phyloP scores from a whole-genome alignment of 1,140 invertebrate species.

The Eurytemora carolleeae region DNA sequence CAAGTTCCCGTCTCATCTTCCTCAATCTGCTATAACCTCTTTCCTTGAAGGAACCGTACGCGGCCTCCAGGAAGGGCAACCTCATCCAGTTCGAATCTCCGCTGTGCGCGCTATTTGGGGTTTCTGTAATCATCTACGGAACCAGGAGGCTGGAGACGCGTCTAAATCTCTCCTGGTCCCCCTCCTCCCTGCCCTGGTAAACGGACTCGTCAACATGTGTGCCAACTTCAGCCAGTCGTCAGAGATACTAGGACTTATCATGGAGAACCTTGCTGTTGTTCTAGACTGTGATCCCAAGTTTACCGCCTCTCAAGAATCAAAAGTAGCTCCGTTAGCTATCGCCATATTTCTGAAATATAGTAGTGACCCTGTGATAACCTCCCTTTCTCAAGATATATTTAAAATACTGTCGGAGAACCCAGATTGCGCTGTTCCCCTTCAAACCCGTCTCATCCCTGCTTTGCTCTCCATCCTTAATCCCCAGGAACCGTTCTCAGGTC shows the following conservation, averaged over 20 bases:
- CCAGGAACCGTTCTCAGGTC: constrained; percentile 20
- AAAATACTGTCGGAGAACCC: constrained; percentile 42
- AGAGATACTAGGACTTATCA: constrained; percentile 40
- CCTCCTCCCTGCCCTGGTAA: constrained; percentile 31
- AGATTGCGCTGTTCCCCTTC: constrained; percentile 36
- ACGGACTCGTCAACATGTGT: constrained; percentile 32
- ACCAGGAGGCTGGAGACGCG: constrained; percentile 20
- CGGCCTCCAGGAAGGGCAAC: constrained; percentile 36
- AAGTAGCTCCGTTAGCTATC: constrained; percentile 46
- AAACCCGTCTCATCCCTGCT: constrained; percentile 46
- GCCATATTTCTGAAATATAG: constrained; percentile 47
- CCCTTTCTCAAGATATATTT: constrained; percentile 43
- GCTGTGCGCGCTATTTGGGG: constrained; percentile 31
- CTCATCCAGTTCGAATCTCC: constrained; percentile 29
- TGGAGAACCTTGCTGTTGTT: constrained; percentile 44
- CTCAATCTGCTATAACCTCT: constrained; percentile 32
- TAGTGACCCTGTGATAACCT: constrained; percentile 37
- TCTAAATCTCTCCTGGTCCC: constrained; percentile 25
- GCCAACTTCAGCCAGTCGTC: constrained; percentile 32
- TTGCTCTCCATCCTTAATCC: constrained; percentile 41
- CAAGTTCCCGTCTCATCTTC: constrained; percentile 39
- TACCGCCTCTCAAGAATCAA: constrained; percentile 40
- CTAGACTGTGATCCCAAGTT: constrained; percentile 46
- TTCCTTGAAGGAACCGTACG: constrained; percentile 42
- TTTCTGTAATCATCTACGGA: constrained; percentile 35